Percentiles rank a stretch among this genome's conserved stretches.
phyloP scores from a whole-genome alignment of 2,888 invertebrate species.

The Scaeva pyrastri region DNA sequence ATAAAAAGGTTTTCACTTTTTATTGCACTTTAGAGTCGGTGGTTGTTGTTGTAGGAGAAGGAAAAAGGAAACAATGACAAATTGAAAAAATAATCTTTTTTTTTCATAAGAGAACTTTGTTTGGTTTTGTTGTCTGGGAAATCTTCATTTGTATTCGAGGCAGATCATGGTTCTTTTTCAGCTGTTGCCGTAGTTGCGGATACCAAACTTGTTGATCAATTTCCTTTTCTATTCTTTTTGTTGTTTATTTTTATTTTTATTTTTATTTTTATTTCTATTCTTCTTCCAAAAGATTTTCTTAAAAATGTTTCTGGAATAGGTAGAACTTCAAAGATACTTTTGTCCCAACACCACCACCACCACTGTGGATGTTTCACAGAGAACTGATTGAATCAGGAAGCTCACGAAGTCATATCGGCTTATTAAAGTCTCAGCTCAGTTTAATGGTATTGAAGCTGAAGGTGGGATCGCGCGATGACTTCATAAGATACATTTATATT shows the following conservation, averaged over 20 bases:
- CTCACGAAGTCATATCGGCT: slow-evolving; percentile 57
- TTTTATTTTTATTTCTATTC: background rate
- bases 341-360: slow-evolving; percentile 54
- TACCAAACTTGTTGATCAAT: slow-evolving; percentile 48
- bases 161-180: slow-evolving; percentile 54
- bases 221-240: slow-evolving; percentile 42
- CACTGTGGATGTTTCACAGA: slow-evolving; percentile 57
- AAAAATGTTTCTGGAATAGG: background rate
- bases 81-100: slow-evolving; percentile 48
- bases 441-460: slow-evolving; percentile 60
- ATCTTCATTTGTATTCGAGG: slow-evolving; percentile 59
- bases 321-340: slow-evolving; percentile 23
- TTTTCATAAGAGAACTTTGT: slow-evolving; percentile 63
- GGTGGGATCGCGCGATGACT: slow-evolving; percentile 68
- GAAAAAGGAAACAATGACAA: slow-evolving; percentile 57
- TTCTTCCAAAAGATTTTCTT: background rate
- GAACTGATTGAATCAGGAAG: slow-evolving; percentile 61
- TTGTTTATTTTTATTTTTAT: slow-evolving; percentile 19
- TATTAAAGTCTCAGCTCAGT: slow-evolving; percentile 15
- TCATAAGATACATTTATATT: slow-evolving; percentile 39
- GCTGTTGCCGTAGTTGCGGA: slow-evolving; percentile 48
- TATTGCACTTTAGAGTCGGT: slow-evolving; percentile 36
- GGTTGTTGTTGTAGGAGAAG: slow-evolving; percentile 6
- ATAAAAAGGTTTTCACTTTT: slow-evolving; percentile 73
- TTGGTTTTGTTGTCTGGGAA: slow-evolving; percentile 53